Conservation (phyloP, 2,113 vertebrate species). For the Phylloscopus trochilus region DNA sequence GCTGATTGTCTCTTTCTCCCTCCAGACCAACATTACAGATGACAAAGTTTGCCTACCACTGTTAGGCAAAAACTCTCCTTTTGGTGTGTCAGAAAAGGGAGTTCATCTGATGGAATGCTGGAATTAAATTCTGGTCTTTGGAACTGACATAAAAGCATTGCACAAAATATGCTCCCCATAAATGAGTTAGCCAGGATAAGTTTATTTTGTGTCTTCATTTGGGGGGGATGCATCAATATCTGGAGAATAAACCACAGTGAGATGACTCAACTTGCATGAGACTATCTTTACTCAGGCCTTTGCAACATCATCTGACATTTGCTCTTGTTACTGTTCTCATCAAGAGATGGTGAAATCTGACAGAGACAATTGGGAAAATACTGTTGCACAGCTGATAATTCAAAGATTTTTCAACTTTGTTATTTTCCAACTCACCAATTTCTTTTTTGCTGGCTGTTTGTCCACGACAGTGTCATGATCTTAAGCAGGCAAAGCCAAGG, state of each 20-base stretch:
- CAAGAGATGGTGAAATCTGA: neutral
- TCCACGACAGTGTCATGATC: neutral
- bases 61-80: neutral
- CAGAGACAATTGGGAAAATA: neutral
- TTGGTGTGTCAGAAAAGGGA: neutral
- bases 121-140: neutral
- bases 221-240: neutral
- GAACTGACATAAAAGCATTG: neutral
- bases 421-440: neutral
- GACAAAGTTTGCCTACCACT: neutral
- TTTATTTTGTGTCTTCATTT: neutral
- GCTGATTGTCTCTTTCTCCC: neutral
- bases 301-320: neutral
- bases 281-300: neutral
- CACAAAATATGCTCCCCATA: neutral
- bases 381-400: neutral
- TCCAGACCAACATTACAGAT: neutral
- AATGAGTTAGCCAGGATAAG: neutral
- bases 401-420: neutral
- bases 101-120: fast-evolving
- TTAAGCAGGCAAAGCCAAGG: neutral
- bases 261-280: neutral
- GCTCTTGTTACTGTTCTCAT: neutral
- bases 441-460: neutral
- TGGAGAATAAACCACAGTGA: neutral